Percentiles rank a stretch among this genome's conserved stretches.
These are phyloP conservation scores for Sebastes cheni DNA, from an alignment of 2,797 vertebrate genomes.

Conservation along the genomic window DNA sequence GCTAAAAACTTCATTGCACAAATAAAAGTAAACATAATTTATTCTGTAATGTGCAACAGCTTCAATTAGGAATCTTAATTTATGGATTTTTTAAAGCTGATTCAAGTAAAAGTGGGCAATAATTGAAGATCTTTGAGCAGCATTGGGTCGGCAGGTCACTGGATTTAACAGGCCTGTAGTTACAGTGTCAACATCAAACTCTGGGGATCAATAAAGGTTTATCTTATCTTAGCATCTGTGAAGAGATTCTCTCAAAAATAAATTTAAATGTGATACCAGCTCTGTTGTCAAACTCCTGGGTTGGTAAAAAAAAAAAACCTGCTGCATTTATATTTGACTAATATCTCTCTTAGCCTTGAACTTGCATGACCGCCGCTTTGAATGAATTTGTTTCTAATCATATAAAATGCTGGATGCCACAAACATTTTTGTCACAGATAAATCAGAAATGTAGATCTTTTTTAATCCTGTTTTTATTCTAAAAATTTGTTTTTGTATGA, in stretches of 20 bases:
- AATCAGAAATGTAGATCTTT: background rate
- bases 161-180: too few species aligned
- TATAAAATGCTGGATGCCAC: background rate
- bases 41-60: too few species aligned
- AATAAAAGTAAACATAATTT: too few species aligned
- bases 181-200: too few species aligned
- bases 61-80: too few species aligned
- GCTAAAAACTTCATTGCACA: too few species aligned
- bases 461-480: background rate
- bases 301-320: background rate
- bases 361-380: background rate
- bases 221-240: background rate
- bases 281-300: background rate
- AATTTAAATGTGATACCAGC: background rate
- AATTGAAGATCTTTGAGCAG: too few species aligned
- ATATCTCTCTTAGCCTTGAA: background rate
- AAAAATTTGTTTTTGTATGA: background rate
- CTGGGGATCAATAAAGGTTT: background rate
- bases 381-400: background rate
- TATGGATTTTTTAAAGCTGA: too few species aligned
- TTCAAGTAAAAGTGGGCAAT: rapidly evolving
- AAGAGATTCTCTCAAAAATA: background rate
- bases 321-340: background rate
- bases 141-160: too few species aligned
- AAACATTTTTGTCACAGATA: background rate